Conservation (phyloP, 2,888 invertebrate species). For the Hemaris fuciformis region DNA sequence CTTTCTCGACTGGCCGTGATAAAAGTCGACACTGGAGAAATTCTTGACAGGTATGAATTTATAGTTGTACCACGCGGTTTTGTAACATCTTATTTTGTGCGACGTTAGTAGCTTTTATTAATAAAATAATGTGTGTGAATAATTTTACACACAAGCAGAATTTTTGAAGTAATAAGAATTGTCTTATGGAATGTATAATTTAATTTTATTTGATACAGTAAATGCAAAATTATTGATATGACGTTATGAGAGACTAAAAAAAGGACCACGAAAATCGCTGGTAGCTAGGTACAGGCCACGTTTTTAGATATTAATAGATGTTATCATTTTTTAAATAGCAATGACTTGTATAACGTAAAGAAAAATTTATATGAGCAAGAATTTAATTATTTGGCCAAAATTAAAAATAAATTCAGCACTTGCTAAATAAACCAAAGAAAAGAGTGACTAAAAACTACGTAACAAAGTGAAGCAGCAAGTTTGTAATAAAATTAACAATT, state of each 20-base stretch:
- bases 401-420: too few species aligned
- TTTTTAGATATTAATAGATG: too few species aligned
- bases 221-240: background rate
- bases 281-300: too few species aligned
- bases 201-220: too few species aligned
- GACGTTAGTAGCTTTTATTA: background rate
- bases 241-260: too few species aligned
- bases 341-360: too few species aligned
- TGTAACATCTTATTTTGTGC: background rate
- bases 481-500: background rate
- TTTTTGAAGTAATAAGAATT: background rate
- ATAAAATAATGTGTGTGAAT: conserved; percentile 10
- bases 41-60: conserved; percentile 56
- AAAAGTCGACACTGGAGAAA: conserved; percentile 48
- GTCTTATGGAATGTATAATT: too few species aligned
- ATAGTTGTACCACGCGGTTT: conserved; percentile 38
- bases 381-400: too few species aligned
- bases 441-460: background rate
- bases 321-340: too few species aligned
- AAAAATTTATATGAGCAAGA: too few species aligned
- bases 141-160: background rate
- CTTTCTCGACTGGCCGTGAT: conserved; percentile 62
- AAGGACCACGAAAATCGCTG: too few species aligned
- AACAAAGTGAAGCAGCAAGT: background rate
- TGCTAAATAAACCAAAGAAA: too few species aligned